Percentiles rank a stretch among this genome's conserved stretches.
phyloP scores from a whole-genome alignment of 2,113 vertebrate genomes.

The Lontra canadensis region DNA sequence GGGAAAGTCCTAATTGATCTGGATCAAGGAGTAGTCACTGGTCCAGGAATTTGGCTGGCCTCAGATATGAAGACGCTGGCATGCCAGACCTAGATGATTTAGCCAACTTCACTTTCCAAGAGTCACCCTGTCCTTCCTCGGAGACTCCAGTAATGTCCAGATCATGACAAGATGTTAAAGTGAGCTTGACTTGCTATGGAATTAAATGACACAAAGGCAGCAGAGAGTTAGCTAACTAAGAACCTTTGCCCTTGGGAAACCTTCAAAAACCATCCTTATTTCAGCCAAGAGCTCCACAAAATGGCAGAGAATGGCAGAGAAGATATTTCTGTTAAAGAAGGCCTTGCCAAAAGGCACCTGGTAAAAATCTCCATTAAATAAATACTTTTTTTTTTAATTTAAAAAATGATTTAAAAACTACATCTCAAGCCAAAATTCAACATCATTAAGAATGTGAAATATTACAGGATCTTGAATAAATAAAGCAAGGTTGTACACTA shows the following conservation, averaged over 20 bases:
- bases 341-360: not conserved
- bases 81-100: not conserved
- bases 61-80: not conserved
- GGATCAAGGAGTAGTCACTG: not conserved
- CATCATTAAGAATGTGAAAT: not conserved
- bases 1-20: not conserved
- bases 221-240: not conserved
- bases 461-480: not conserved
- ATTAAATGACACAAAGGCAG: not conserved
- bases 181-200: not conserved
- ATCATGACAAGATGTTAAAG: not conserved
- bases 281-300: not conserved
- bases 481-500: not conserved
- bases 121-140: not conserved
- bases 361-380: not conserved
- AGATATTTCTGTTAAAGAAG: not conserved
- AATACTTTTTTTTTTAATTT: not conserved
- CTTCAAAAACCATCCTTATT: not conserved
- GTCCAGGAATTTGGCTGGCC: not conserved
- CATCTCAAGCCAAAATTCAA: constrained; percentile 3
- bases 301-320: not conserved
- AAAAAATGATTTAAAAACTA: not conserved
- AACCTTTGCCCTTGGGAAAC: not conserved
- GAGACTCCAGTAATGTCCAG: not conserved
- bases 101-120: not conserved